A percentile compares a stretch with the other conserved stretches of the same genome.
Conservation (phyloP, 2,888 invertebrate genomes). For the Candidula unifasciata region DNA sequence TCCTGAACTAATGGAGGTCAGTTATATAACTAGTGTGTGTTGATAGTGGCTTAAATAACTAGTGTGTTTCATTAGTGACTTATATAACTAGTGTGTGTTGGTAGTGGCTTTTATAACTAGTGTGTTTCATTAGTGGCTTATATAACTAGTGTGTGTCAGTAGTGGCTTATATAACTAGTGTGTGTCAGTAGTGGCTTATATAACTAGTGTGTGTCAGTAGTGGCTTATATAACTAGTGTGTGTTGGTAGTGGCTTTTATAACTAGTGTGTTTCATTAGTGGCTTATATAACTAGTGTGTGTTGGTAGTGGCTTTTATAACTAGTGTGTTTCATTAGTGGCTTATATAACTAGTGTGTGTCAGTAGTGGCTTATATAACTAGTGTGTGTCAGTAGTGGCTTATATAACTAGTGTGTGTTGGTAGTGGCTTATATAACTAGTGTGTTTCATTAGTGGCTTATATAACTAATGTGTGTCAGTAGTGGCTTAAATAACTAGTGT, state of each 20-base stretch:
- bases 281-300: neutral
- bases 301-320: neutral
- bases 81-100: neutral
- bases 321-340: too few species aligned
- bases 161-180: neutral
- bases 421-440: neutral
- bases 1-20: slow-evolving; percentile 81
- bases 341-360: neutral
- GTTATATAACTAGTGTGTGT: neutral
- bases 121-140: too few species aligned
- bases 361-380: too few species aligned
- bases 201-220: slow-evolving; percentile 80
- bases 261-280: neutral
- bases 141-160: slow-evolving; percentile 80
- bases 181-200: too few species aligned
- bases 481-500: too few species aligned
- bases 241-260: neutral
- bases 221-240: neutral
- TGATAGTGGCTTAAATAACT: too few species aligned
- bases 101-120: neutral
- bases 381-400: neutral
- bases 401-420: neutral
- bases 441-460: too few species aligned
- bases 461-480: neutral
- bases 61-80: slow-evolving; percentile 6